Evolutionary conservation across 2,797 vertebrate species (phyloP).

Genomic region (Cheirogaleus major): DNA sequence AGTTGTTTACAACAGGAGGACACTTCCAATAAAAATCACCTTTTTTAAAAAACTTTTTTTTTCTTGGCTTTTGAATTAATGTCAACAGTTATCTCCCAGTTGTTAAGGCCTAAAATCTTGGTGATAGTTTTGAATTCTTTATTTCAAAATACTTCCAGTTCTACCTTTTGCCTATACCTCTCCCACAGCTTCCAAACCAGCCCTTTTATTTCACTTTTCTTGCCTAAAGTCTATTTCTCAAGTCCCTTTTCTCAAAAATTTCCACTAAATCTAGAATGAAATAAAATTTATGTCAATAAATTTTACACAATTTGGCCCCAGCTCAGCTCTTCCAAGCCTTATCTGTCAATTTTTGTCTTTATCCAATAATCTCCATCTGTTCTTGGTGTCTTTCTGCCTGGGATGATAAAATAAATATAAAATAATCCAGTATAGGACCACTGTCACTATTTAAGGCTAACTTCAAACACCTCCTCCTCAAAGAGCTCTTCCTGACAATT

Average conservation of each 20-base stretch:
- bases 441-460: background rate
- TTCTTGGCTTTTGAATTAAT: background rate
- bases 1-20: background rate
- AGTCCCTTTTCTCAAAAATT: background rate
- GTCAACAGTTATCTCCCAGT: background rate
- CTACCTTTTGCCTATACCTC: background rate
- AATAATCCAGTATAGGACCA: background rate
- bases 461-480: background rate
- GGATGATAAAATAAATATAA: background rate
- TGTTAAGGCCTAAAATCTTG: background rate
- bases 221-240: background rate
- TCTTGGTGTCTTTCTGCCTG: background rate
- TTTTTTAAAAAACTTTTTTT: background rate
- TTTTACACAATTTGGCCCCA: background rate
- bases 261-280: background rate
- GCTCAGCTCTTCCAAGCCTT: background rate
- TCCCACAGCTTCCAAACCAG: background rate
- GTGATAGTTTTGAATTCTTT: background rate
- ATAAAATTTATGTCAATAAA: background rate
- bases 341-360: background rate
- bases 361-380: background rate
- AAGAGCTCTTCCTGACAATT: background rate
- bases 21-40: background rate
- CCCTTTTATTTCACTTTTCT: background rate
- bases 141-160: background rate